Evolutionary conservation across 2,113 vertebrate species (phyloP).

Genomic region (Xenus cinereus): DNA sequence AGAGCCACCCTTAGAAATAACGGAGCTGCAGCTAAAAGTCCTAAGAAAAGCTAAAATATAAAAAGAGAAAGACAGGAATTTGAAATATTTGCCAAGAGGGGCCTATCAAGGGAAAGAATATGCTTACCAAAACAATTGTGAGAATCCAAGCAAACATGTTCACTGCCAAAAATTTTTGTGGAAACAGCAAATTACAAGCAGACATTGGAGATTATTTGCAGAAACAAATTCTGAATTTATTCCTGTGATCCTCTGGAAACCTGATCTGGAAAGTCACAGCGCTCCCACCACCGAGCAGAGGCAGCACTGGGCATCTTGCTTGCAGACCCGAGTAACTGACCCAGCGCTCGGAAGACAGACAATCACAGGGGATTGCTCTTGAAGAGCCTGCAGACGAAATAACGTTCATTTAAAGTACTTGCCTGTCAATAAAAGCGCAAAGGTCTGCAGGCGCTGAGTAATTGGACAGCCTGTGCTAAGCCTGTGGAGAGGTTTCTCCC

Average conservation of each 20-base stretch:
- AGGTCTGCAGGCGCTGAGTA: background rate
- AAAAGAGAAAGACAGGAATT: slow-evolving; percentile 26
- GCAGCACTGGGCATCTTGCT: accelerated
- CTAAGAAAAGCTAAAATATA: background rate
- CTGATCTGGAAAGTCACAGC: background rate
- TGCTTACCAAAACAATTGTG: slow-evolving; percentile 38
- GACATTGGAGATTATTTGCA: background rate
- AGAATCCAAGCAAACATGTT: slow-evolving; percentile 47
- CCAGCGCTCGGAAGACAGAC: accelerated
- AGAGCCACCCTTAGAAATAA: background rate
- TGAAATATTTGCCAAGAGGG: slow-evolving; percentile 42
- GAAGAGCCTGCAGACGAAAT: background rate
- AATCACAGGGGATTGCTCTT: background rate
- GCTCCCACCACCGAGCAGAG: background rate
- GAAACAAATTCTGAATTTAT: background rate
- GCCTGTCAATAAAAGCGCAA: background rate
- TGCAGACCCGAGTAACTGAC: accelerated
- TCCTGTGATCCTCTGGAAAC: background rate
- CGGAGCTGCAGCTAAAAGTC: background rate
- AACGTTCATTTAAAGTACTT: accelerated
- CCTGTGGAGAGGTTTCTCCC: background rate
- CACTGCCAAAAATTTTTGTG: slow-evolving; percentile 31
- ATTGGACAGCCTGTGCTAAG: background rate
- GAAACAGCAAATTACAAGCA: slow-evolving; percentile 41
- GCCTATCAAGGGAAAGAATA: slow-evolving; percentile 39